phyloP scores from a whole-genome alignment of 2,888 invertebrate genomes.

The Carterocephalus palaemon region DNA sequence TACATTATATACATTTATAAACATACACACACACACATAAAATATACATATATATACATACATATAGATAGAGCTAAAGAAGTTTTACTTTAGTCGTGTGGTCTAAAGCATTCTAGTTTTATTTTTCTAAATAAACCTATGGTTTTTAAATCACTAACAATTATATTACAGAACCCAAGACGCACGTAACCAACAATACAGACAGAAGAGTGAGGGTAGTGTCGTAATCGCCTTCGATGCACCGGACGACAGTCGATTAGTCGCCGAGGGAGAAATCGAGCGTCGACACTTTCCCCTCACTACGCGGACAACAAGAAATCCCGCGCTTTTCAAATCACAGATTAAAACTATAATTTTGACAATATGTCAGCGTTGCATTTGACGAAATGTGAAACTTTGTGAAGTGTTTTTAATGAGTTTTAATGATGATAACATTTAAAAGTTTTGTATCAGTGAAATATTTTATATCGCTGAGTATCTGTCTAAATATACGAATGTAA shows the following conservation, averaged over 20 bases:
- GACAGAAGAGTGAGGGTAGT: conserved; percentile 32
- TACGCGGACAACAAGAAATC: conserved; percentile 16
- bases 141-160: neutral
- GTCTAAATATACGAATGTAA: no score
- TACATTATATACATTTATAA: no score
- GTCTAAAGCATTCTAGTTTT: no score
- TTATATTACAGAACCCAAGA: conserved; percentile 11
- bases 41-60: no score
- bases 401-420: no score
- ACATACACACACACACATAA: no score
- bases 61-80: no score
- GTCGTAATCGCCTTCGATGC: conserved; percentile 53
- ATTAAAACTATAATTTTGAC: neutral
- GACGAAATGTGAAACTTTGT: no score
- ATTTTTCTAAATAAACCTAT: conserved; percentile 1
- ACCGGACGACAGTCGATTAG: conserved; percentile 56
- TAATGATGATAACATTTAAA: no score
- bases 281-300: conserved; percentile 61
- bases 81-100: no score
- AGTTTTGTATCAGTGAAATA: no score
- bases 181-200: conserved; percentile 19
- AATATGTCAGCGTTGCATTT: neutral
- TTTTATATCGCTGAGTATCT: no score
- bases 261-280: conserved; percentile 62
- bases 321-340: conserved; percentile 15